phyloP scores from a whole-genome alignment of 1,140 invertebrate genomes.

The Carcinoscorpius rotundicauda region DNA sequence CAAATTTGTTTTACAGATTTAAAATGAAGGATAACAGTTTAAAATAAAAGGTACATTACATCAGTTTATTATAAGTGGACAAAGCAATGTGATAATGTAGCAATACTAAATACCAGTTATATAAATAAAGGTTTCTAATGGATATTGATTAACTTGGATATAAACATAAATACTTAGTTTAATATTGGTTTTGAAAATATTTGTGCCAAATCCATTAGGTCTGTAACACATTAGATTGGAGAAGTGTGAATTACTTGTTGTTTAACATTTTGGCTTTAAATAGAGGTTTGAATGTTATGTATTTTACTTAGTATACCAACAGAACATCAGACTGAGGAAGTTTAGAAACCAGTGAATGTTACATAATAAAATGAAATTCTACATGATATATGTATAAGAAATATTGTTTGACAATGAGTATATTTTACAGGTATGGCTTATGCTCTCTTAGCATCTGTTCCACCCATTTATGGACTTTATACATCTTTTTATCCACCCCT shows the following conservation, averaged over 20 bases:
- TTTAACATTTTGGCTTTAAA: not conserved
- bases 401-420: not conserved
- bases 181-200: too few relatives aligned
- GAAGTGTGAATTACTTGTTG: not conserved
- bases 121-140: too few relatives aligned
- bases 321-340: not conserved
- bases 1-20: not conserved
- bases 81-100: too few relatives aligned
- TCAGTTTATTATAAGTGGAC: not conserved
- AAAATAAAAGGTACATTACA: not conserved
- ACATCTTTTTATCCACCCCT: slow-evolving; percentile 89
- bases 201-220: too few relatives aligned
- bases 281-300: not conserved
- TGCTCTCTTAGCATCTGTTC: slow-evolving; percentile 69
- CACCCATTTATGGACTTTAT: slow-evolving; percentile 80
- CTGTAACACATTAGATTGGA: too few relatives aligned
- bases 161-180: too few relatives aligned
- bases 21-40: not conserved
- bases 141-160: too few relatives aligned
- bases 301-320: not conserved
- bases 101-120: too few relatives aligned
- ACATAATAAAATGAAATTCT: not conserved
- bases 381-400: not conserved
- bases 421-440: slow-evolving; percentile 59
- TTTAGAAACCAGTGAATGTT: not conserved